These are phyloP conservation scores for Macrostomum cliftonense DNA, from an alignment of 2,888 invertebrate species.

Conservation along the genomic window DNA sequence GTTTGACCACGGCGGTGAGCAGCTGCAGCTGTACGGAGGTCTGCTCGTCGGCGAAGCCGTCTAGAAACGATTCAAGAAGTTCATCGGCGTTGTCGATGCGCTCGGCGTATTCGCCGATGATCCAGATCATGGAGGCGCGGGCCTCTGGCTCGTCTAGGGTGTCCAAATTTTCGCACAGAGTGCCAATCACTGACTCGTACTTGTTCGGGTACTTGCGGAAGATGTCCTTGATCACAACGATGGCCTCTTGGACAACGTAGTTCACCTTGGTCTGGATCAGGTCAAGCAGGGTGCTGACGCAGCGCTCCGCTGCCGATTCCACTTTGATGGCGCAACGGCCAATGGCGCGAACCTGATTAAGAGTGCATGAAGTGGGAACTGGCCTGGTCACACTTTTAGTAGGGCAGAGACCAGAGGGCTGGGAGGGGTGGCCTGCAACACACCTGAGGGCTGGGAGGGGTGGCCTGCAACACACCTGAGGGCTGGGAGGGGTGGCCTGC, in stretches of 20 bases:
- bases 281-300: constrained; percentile 86
- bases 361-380: no score
- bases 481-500: no score
- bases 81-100: constrained; percentile 98
- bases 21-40: constrained; percentile 81
- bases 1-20: constrained; percentile 87
- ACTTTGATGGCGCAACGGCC: constrained; percentile 95
- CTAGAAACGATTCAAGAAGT: constrained; percentile 83
- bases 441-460: no score
- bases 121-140: constrained; percentile 81
- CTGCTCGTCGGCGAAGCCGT: constrained; percentile 89
- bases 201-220: constrained; percentile 80
- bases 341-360: constrained; percentile 56
- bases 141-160: constrained; percentile 97
- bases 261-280: constrained; percentile 97
- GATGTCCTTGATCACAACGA: constrained; percentile 78
- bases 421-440: not conserved
- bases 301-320: constrained; percentile 90
- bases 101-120: constrained; percentile 87
- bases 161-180: constrained; percentile 90
- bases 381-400: no score
- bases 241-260: constrained; percentile 98
- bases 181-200: constrained; percentile 97
- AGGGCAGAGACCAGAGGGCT: no score
- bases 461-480: no score